Base-by-base conservation (phyloP, 1,140 invertebrate species). In the Ericerus pela region DNA sequence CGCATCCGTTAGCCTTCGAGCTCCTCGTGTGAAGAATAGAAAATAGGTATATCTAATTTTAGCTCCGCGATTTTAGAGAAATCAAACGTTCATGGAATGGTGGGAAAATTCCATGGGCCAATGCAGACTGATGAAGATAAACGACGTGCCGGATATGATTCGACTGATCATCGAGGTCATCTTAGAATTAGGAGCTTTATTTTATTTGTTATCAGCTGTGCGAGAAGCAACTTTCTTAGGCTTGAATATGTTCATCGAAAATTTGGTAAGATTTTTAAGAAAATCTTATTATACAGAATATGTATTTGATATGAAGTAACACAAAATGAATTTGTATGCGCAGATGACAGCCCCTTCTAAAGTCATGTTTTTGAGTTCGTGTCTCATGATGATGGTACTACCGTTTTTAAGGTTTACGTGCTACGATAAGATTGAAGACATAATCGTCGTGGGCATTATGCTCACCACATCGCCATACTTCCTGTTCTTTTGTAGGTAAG, bases 381-480 rank as follows among this genome's bases (percentile, higher is more conserved):
- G 91, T 64, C 74, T 88, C 33, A 74, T 96, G 55, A 83, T 94
- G 69, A 70, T 90, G 62, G 70, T 80, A 4, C 83, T 96, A 69
- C 84, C 92, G 16, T 81, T 84, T 43, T 68, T 96, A 20, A 73
- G 94, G 55, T 71, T 93, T 8, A 73, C 79, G n/a, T 97, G 94
- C 68, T 72, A 79, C 18, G 79, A 86, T 36, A 80, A 88, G 67
- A 75, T 79, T 10, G 93, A 98, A 68, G 94, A 99, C 66, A 80
- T 88, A 57, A 73, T 96, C 1, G 85, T 88, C 3, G 84, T 96
- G 1, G 75, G 92, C n/a, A 89, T 93, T 5, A 95, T 97, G 82
- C 70, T 98, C 0, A 89, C 88, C 2, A 96, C 92, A 18, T 88
- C 92, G 6, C 90, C 92, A 0, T 97, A 97, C 69, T 98, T 97